phyloP scores from a whole-genome alignment of 1,140 invertebrate species.

The Ooceraea biroi region DNA sequence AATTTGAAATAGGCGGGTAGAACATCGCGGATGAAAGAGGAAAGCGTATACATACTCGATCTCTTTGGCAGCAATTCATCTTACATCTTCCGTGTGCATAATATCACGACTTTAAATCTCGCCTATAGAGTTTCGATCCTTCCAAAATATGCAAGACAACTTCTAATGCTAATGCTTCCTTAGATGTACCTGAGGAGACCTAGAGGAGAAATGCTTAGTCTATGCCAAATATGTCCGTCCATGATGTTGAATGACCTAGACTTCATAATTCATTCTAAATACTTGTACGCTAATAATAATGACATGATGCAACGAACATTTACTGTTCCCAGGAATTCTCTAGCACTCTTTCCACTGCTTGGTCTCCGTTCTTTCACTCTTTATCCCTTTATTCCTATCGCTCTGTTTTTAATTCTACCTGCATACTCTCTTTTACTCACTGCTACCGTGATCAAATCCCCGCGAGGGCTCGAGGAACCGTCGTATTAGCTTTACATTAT shows the following conservation, averaged over 20 bases:
- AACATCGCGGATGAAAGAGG: neutral
- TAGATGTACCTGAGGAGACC: constrained; percentile 81
- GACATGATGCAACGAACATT: constrained; percentile 78
- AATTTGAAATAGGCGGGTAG: constrained; percentile 72
- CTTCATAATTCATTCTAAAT: constrained; percentile 83
- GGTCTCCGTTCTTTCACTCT: constrained; percentile 9
- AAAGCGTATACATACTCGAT: neutral
- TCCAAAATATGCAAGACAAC: constrained; percentile 76
- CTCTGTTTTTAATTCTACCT: constrained; percentile 12
- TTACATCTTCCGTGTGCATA: constrained; percentile 26
- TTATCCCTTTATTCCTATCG: constrained; percentile 34
- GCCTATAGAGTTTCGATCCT: no score
- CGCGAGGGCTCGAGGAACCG: constrained; percentile 57
- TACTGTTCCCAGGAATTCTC: constrained; percentile 78
- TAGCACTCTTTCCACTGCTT: constrained; percentile 9
- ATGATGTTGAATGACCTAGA: constrained; percentile 72
- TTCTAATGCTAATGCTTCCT: constrained; percentile 74
- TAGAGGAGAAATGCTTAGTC: constrained; percentile 43
- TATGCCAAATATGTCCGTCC: constrained; percentile 74
- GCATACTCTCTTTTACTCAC: constrained; percentile 14
- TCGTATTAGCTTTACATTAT: constrained; percentile 80
- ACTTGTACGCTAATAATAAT: constrained; percentile 83
- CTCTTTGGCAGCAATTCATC: constrained; percentile 14
- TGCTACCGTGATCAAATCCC: neutral
- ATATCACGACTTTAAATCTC: constrained; percentile 36